Evolutionary conservation across 2,113 vertebrate genomes (phyloP).

Genomic region (Oceanodroma tethys): DNA sequence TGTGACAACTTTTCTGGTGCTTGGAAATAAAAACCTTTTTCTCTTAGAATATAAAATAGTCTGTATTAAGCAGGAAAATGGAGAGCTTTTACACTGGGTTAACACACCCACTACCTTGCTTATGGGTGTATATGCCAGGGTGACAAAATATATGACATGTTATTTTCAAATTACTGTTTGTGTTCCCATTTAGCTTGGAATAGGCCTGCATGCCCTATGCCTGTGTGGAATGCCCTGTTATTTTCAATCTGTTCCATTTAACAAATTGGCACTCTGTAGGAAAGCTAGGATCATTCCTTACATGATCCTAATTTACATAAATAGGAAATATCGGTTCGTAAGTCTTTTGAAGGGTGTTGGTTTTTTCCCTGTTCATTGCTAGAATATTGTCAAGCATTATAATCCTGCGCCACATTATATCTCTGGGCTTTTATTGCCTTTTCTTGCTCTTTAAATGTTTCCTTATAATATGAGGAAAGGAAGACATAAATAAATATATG

Average conservation of each 20-base stretch:
- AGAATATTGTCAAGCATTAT: background rate
- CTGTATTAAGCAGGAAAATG: background rate
- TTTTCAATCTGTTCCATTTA: constrained; percentile 46
- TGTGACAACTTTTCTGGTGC: background rate
- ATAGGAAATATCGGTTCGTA: background rate
- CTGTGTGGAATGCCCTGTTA: constrained; percentile 4
- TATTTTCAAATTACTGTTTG: background rate
- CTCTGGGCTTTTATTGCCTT: background rate
- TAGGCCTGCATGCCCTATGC: background rate
- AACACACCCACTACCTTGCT: background rate
- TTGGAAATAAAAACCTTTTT: background rate
- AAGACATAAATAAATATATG: background rate
- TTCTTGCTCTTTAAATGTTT: background rate
- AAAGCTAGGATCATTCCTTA: background rate
- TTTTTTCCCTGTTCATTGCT: background rate
- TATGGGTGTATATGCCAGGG: background rate
- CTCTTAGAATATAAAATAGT: background rate
- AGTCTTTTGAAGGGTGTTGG: background rate
- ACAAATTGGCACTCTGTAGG: background rate
- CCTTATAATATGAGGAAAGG: background rate
- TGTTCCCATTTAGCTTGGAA: background rate
- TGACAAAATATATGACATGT: background rate
- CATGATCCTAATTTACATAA: constrained; percentile 8
- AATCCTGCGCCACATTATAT: background rate
- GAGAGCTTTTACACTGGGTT: background rate